Evolutionary conservation across 2,797 vertebrate genomes (phyloP).

Genomic region (Gallinago nigripennis): DNA sequence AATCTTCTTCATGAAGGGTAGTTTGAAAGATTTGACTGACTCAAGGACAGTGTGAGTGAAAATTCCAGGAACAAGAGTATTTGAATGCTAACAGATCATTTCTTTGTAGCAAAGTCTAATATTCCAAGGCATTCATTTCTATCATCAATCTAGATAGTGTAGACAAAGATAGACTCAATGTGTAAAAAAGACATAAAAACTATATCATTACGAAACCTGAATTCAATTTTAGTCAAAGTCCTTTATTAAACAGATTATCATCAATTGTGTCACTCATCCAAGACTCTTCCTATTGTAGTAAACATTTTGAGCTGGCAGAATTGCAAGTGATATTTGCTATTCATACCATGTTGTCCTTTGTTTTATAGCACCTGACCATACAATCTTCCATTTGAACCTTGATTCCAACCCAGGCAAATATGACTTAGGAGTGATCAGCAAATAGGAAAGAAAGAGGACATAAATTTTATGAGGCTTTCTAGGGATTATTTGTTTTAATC

Average conservation of each 20-base stretch:
- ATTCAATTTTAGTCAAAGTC: conserved; percentile 28
- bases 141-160: neutral
- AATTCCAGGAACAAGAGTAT: neutral
- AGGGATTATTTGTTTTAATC: neutral
- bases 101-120: neutral
- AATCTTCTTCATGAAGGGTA: neutral
- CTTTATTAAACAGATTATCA: conserved; percentile 62
- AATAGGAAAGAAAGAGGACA: neutral
- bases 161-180: conserved; percentile 21
- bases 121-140: conserved; percentile 25
- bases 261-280: conserved; percentile 26
- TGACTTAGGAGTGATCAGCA: neutral
- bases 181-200: conserved; percentile 26
- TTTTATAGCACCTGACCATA: neutral
- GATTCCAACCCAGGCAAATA: neutral
- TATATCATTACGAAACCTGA: conserved; percentile 26
- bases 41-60: neutral
- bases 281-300: neutral
- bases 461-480: neutral
- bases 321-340: neutral
- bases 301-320: neutral
- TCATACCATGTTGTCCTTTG: neutral
- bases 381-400: neutral
- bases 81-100: neutral
- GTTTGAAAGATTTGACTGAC: neutral